A percentile compares a stretch with the other conserved stretches of the same genome.
phyloP scores from a whole-genome alignment of 2,797 vertebrate genomes.

The Buceros bicornis region DNA sequence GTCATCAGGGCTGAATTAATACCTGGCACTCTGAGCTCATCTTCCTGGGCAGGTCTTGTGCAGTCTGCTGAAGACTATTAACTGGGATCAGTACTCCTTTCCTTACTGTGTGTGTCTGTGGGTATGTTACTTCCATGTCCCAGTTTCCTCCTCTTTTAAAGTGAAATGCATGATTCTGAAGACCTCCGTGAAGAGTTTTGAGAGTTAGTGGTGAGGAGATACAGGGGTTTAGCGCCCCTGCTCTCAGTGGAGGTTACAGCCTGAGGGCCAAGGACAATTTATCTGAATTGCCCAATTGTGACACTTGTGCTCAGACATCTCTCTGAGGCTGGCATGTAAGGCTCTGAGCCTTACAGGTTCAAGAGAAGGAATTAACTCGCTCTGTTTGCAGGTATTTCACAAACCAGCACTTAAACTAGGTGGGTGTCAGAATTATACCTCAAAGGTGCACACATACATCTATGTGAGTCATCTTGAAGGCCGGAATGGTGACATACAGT shows the following conservation, averaged over 20 bases:
- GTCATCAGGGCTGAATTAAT: not conserved
- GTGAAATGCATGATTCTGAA: not conserved
- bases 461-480: not conserved
- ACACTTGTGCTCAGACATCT: not conserved
- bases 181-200: not conserved
- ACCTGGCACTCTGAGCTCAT: not conserved
- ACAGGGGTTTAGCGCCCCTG: not conserved
- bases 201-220: not conserved
- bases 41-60: not conserved
- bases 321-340: not conserved
- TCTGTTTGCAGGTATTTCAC: not conserved
- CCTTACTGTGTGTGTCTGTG: not conserved
- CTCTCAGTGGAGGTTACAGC: not conserved
- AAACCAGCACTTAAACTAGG: not conserved
- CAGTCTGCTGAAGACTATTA: not conserved
- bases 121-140: fast-evolving
- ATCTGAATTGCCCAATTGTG: not conserved
- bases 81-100: not conserved
- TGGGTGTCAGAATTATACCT: not conserved
- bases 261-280: not conserved
- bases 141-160: not conserved
- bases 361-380: not conserved
- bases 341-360: not conserved
- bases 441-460: not conserved
- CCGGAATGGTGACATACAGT: not conserved